Conservation (phyloP, 2,888 invertebrate genomes). For the Lypha dubia region DNA sequence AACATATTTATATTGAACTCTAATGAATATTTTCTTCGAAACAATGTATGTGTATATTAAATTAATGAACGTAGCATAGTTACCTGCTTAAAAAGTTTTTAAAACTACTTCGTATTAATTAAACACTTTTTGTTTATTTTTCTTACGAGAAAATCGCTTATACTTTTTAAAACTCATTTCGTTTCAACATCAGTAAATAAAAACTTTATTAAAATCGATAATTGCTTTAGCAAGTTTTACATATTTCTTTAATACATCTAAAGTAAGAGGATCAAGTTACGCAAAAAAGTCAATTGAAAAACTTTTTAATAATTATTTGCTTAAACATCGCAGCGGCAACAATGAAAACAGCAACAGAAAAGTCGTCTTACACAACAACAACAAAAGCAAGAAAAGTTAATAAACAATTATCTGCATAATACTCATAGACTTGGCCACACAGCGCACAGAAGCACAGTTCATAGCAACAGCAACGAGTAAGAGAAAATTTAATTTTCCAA, state of each 20-base stretch:
- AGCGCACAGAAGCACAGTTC: no score
- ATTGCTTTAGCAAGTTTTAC: constrained; percentile 52
- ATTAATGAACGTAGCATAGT: no score
- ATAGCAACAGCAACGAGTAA: constrained; percentile 1
- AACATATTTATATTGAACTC: no score
- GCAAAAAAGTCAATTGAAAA: constrained; percentile 57
- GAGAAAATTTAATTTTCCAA: background rate
- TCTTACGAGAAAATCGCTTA: background rate
- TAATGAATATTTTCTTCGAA: no score
- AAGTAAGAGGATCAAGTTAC: background rate
- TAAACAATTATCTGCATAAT: constrained; percentile 70
- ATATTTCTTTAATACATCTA: constrained; percentile 41
- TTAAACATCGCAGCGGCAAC: constrained; percentile 54
- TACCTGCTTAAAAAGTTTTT: background rate
- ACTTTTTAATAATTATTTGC: constrained; percentile 70
- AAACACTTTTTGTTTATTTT: background rate
- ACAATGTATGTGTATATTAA: no score
- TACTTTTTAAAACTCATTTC: constrained; percentile 51
- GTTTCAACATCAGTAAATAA: constrained; percentile 29
- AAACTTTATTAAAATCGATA: constrained; percentile 65
- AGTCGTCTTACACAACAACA: constrained; percentile 25
- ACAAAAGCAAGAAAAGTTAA: constrained; percentile 54
- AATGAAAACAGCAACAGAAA: constrained; percentile 37
- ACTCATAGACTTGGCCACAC: constrained; percentile 50
- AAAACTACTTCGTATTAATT: background rate